Conservation (phyloP, 2,888 invertebrate genomes). For the Harpagoxenus sublaevis region DNA sequence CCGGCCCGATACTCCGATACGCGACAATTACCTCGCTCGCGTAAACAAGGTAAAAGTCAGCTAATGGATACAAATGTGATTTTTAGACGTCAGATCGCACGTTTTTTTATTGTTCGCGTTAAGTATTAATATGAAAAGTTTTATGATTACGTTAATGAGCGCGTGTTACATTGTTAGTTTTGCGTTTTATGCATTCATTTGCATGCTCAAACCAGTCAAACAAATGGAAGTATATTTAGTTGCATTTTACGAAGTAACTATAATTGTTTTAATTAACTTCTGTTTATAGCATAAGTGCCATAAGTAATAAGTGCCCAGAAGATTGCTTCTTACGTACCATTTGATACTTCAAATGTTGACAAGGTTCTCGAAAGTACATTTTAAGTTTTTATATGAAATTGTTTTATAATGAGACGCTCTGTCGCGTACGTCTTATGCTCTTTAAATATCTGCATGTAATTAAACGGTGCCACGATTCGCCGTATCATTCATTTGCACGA, state of each 20-base stretch:
- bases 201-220: neutral
- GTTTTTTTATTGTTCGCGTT: neutral
- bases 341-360: neutral
- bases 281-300: neutral
- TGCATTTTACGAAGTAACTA: neutral
- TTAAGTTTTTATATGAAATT: neutral
- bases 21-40: too few species aligned
- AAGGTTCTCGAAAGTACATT: neutral
- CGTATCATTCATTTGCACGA: neutral
- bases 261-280: constrained; percentile 4
- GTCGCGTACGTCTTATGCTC: neutral
- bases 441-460: neutral
- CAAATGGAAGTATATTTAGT: neutral
- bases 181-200: neutral
- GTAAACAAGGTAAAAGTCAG: too few species aligned
- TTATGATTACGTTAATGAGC: neutral
- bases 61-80: constrained; percentile 7
- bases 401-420: neutral
- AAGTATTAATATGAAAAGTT: neutral
- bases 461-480: neutral
- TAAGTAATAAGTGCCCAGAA: neutral
- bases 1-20: too few species aligned
- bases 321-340: neutral
- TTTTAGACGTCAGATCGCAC: neutral
- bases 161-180: neutral